Percentiles rank a stretch among this genome's conserved stretches.
phyloP scores from a whole-genome alignment of 1,140 invertebrate genomes.

The Drosophila melanica region DNA sequence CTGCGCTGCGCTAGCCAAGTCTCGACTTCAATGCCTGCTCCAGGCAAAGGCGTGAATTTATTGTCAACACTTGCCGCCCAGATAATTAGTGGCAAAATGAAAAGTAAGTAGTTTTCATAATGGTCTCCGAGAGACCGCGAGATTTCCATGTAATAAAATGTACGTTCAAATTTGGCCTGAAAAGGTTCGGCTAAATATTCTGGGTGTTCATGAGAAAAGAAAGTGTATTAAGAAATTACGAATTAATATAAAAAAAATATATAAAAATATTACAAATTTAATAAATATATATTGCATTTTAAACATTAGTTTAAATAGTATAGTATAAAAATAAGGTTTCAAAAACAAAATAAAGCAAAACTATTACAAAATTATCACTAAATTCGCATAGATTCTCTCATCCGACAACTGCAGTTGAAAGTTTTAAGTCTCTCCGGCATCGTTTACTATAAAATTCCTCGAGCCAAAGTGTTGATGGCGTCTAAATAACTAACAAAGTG shows the following conservation, averaged over 20 bases:
- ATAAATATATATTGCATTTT: no score
- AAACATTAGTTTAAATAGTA: no score
- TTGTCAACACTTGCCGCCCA: constrained; percentile 38
- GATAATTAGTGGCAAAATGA: constrained; percentile 53
- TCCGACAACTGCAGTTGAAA: neutral
- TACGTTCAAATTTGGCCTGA: neutral
- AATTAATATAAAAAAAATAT: no score
- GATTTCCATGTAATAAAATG: neutral
- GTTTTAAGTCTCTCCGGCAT: constrained; percentile 8
- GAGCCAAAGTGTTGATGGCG: constrained; percentile 42
- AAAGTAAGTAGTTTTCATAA: constrained; percentile 48
- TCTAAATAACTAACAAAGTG: constrained; percentile 43
- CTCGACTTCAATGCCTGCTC: constrained; percentile 10
- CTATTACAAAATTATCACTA: neutral
- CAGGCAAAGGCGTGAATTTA: constrained; percentile 37
- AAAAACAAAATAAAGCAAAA: no score
- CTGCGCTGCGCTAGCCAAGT: constrained; percentile 23
- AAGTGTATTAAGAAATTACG: no score
- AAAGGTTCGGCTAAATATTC: neutral
- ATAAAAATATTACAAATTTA: no score
- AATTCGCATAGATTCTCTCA: neutral
- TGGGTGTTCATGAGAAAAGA: no score
- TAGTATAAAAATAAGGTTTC: no score
- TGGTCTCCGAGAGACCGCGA: constrained; percentile 5
- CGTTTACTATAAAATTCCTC: constrained; percentile 28